Evolutionary conservation across 2,113 vertebrate genomes (phyloP), one percentile per base, ranked within the genome.

Genomic region (Callithrix jacchus): DNA sequence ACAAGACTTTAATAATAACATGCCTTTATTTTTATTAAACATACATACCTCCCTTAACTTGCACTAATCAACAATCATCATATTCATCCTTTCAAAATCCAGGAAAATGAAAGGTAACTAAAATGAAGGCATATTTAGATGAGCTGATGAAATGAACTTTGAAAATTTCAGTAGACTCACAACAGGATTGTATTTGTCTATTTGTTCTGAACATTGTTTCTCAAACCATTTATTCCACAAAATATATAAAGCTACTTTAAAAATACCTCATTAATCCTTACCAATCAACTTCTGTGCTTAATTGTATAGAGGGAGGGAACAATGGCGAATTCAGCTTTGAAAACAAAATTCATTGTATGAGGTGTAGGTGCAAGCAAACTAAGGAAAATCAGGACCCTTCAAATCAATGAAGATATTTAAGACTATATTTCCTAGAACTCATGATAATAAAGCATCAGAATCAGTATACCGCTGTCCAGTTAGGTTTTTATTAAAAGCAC

Each of bases 271-370:
- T 85, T 96, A 96, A 81, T 94, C 2, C 3, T 56, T 77, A 70
- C 6, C 82, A 87, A 87, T 79, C 68, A 82, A 49, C 16, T 94
- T 93, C 40, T 94, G 45, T 92, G 73, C 61, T 92, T 80, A 87
- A 77, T 40, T 92, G 47, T n/a, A 68, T 70, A 30, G 70, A 89
- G 68, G 40, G 92, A 20, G 45, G 1, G 77, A 95, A 85, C 25
- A 93, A 81, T 32, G 71, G 52, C 8, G 95, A 89, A 93, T 93
- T 92, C 4, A 58, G 27, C 92, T 40, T 88, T 54, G 18, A 92
- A 92, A 92, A 92, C 11, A 92, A 56, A 89, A 93, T 87, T 81
- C 35, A 52, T 82, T 84, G 79, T 81, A 42, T 87, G 35, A 91
- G 10, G 47, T 73, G 10, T 23, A 81, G n/a, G 70, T 96, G 56